Base-by-base conservation (phyloP, 2,113 vertebrate species). In the Tragelaphus buxtoni region DNA sequence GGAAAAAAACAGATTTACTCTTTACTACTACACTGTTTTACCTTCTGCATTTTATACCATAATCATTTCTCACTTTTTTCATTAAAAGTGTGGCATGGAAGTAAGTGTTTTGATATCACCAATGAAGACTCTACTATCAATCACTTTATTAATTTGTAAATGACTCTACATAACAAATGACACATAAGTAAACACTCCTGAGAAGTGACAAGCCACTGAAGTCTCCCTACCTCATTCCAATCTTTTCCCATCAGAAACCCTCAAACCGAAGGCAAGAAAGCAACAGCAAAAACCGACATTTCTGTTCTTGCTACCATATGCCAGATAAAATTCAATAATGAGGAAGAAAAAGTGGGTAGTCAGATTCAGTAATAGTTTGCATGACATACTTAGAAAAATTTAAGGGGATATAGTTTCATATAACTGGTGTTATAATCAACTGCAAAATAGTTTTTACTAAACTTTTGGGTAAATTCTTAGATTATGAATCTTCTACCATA, bases 1-100 rank as follows among this genome's bases (percentile, higher is more conserved):
- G 90, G 91, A 97, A 97, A 97, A 97, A 82, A 42, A 51, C 20
- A 3, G 22, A 88, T 61, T 91, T 84, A 49, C 53, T 85, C 96
- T 92, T 95, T 74, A 95, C 53, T 95, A 49, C 7, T n/a, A 82
- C 17, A 90, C 58, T 88, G 91, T 90, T 90, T 35, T 83, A 87
- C 3, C 39, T 55, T 95, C 58, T 89, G 22, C 0, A 88, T 77
- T 56, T 90, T 88, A 86, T 76, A 60, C 30, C 65, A 92, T 14
- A 96, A 90, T 3, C 32, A 92, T 45, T 53, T 69, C 51, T 55
- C 90, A 76, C 14, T 91, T 83, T 77, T 95, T 81, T 72, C 87
- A 45, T 61, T 94, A 58, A 51, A 90, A 94, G 9, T 84, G 5
- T 92, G n/a, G 47, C 55, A 47, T 6, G 53, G 39, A 92, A 61